Base-by-base conservation (phyloP, 2,113 vertebrate genomes). In the Murina feae region DNA sequence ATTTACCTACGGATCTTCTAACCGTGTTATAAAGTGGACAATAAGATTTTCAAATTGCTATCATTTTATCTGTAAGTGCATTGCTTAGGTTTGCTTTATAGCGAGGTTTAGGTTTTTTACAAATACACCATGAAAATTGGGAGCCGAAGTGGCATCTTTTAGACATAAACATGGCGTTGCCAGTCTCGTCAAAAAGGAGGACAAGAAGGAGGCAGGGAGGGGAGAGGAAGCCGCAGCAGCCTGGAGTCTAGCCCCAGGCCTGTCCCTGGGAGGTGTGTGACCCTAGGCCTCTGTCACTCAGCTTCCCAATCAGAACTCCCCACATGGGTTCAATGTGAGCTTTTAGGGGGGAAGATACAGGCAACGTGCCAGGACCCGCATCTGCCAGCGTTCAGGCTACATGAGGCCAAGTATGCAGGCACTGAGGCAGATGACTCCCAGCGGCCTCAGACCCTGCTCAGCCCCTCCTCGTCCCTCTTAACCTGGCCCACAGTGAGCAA, bases 401-500 rank as follows among this genome's bases (percentile, higher is more conserved):
- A 44, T 28, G 58, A 37, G n/a, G 65, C 37, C 16, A 47, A 68
- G n/a, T 5, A 4, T 4, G 11, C 21, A 0, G 2, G 32, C 28
- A 10, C 23, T 13, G 23, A 35, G 60, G 37, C 23, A 35, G 11
- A 1, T 10, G 32, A n/a, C 68, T 4, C 39, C 68, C 63, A 11
- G 23, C 63, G 21, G 37, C 49, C 76, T 88, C 13, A 2, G 51
- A 20, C 11, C 72, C 74, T 1, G 1, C 81, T 44, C 28, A 42
- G 2, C 0, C 37, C 83, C 12, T 23, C 55, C 37, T 35, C n/a
- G 20, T 47, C 18, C 18, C 39, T 42, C 60, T 30, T 0, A 60
- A 35, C 81, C 53, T 65, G 90, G n/a, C n/a, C 63, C 63, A 4
- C 88, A 96, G 97, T 92, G 89, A 95, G 53, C 55, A 86, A 94